A percentile compares a stretch with the other conserved stretches of the same genome.
phyloP scores from a whole-genome alignment of 2,797 vertebrate genomes.

The Melanotaenia pygmaea region DNA sequence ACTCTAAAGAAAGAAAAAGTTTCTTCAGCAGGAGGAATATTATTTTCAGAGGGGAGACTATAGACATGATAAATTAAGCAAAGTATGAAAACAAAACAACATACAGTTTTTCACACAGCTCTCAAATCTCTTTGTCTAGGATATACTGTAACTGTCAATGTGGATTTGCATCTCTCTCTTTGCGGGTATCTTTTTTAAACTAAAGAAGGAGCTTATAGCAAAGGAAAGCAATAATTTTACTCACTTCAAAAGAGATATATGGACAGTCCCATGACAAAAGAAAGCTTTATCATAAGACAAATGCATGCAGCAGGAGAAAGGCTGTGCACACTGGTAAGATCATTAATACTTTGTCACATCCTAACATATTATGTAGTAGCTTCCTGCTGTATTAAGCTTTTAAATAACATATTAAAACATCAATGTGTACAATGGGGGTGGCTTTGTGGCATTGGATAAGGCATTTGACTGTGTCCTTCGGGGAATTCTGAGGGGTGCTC shows the following conservation, averaged over 20 bases:
- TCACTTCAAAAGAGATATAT: not conserved
- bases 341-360: no score
- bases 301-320: not conserved
- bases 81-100: no score
- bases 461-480: no score
- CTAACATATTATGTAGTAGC: not conserved
- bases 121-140: not conserved
- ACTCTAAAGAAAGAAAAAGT: not conserved
- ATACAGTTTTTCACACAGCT: no score
- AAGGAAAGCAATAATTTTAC: not conserved
- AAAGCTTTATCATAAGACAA: no score
- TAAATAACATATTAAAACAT: no score
- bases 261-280: not conserved
- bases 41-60: not conserved
- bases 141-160: not conserved
- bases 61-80: no score
- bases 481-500: no score
- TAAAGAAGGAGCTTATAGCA: not conserved
- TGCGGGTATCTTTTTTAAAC: not conserved
- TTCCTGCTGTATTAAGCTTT: not conserved
- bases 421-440: no score
- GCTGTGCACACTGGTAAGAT: no score
- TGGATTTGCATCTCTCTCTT: not conserved
- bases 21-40: not conserved
- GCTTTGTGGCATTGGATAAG: no score